These are phyloP conservation scores for Tuberolachnus salignus DNA, from an alignment of 2,888 invertebrate genomes.

Conservation along the genomic window DNA sequence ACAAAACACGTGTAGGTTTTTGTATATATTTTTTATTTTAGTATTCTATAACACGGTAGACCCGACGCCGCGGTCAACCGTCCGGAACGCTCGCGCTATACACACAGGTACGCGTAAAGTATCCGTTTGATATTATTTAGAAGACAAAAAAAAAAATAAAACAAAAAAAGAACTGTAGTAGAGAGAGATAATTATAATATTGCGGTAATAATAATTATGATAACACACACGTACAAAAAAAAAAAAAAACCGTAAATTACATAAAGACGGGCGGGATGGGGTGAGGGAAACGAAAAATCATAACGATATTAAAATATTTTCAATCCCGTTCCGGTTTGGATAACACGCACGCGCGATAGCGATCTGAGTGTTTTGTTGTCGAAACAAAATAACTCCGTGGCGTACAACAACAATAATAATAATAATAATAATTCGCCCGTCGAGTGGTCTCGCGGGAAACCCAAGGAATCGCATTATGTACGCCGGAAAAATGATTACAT, in stretches of 20 bases:
- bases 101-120: not conserved
- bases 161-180: too few species aligned
- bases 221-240: too few species aligned
- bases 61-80: conserved; percentile 34
- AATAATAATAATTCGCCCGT: too few species aligned
- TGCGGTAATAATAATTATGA: conserved; percentile 20
- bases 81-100: conserved; percentile 22
- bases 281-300: conserved; percentile 9
- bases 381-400: conserved; percentile 20
- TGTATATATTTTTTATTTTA: conserved; percentile 22
- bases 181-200: conserved; percentile 6
- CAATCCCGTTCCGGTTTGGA: conserved; percentile 35
- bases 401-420: too few species aligned
- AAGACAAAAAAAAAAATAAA: too few species aligned
- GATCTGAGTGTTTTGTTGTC: conserved; percentile 1
- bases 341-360: not conserved
- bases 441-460: too few species aligned
- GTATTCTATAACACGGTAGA: not conserved
- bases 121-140: not conserved
- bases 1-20: conserved; percentile 17
- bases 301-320: conserved; percentile 38
- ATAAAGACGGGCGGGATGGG: too few species aligned
- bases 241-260: too few species aligned
- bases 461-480: not conserved
- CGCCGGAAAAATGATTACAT: not conserved